phyloP scores from a whole-genome alignment of 2,797 vertebrate species.

The Clarias fuscus region DNA sequence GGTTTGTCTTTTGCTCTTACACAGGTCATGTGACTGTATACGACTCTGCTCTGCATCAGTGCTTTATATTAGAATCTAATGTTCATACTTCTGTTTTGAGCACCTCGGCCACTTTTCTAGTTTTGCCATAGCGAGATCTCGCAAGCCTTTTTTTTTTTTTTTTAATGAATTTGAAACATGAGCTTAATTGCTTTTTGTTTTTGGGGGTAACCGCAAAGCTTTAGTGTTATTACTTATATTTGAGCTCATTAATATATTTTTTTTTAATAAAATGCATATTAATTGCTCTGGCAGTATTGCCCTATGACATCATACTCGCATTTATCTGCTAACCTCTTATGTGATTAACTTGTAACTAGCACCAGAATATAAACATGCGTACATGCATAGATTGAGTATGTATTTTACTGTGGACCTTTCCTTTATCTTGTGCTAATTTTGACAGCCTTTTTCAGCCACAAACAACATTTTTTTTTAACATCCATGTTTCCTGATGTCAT shows the following conservation, averaged over 20 bases:
- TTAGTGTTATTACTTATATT: background rate
- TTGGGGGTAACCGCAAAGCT: background rate
- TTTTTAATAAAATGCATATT: background rate
- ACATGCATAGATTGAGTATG: background rate
- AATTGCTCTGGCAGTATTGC: background rate
- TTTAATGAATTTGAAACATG: background rate
- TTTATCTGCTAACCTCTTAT: background rate
- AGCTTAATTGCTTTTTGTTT: background rate
- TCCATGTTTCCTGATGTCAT: background rate
- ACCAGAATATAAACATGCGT: no score
- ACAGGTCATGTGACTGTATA: background rate
- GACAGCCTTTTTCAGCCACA: background rate
- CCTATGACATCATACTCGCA: no score
- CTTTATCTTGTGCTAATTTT: background rate
- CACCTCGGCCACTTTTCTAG: background rate
- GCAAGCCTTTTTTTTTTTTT: no score
- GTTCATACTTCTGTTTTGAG: no score
- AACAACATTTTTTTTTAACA: background rate
- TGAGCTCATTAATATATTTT: background rate
- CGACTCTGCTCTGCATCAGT: background rate
- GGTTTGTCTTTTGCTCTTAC: slow-evolving; percentile 1
- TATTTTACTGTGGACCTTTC: background rate
- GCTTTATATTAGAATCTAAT: background rate
- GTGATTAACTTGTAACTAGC: background rate
- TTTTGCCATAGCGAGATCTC: background rate